These are phyloP conservation scores for Mobula hypostoma DNA, from an alignment of 2,113 vertebrate species.

Conservation along the genomic window DNA sequence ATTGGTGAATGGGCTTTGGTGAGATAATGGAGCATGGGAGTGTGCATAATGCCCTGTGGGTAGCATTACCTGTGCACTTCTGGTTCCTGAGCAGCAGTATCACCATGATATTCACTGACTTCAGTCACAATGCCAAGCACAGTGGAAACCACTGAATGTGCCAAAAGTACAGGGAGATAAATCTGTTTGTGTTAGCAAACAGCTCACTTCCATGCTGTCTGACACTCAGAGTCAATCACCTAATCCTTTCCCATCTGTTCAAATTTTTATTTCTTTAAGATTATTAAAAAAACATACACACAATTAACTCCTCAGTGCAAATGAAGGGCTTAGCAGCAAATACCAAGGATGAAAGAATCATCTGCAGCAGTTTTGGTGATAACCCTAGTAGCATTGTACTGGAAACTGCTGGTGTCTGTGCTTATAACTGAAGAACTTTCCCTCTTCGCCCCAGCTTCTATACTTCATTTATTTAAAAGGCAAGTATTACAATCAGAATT, in stretches of 20 bases:
- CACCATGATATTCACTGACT: conserved; percentile 17
- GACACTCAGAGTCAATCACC: conserved; percentile 34
- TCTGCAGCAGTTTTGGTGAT: not conserved
- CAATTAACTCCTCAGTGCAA: conserved; percentile 33
- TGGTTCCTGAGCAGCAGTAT: not conserved
- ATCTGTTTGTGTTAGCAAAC: conserved; percentile 36
- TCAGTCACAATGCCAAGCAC: conserved; percentile 18
- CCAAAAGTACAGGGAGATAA: conserved; percentile 32
- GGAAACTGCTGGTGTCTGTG: not conserved
- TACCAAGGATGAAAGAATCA: not conserved
- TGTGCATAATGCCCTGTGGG: not conserved
- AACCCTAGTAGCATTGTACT: not conserved
- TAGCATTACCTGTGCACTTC: conserved; percentile 10
- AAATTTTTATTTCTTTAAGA: conserved; percentile 26
- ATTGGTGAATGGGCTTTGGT: conserved; percentile 3
- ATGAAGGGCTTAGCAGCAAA: not conserved
- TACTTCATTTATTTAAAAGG: conserved; percentile 21
- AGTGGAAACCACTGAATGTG: conserved; percentile 18
- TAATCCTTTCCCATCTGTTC: conserved; percentile 34
- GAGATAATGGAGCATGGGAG: not conserved
- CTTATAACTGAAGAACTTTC: not conserved
- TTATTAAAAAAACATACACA: conserved; percentile 22
- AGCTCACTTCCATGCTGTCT: conserved; percentile 35
- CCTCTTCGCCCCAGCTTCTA: not conserved
- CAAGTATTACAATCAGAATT: not conserved